Base-by-base conservation (phyloP, 2,113 vertebrate genomes). In the Chauna torquata region DNA sequence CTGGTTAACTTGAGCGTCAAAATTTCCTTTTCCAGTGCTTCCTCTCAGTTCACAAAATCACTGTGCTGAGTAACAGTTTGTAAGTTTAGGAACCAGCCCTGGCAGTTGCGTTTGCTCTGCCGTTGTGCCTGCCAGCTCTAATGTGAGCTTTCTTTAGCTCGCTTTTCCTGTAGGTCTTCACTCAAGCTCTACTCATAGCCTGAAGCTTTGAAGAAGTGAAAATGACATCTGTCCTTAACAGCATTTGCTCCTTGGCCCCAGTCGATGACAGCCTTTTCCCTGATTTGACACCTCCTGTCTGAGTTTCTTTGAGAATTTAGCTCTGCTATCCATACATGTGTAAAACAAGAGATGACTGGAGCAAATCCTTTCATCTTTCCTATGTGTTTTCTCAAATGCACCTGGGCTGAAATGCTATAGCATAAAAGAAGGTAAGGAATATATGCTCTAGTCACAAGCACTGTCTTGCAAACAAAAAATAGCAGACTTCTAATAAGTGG, bases 381-480 rank as follows among this genome's bases (percentile, higher is more conserved):
- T 22, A 1, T 2, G 1, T 49, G 34, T 6, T 0, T 72, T 9
- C 22, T 55, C 15, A 76, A 85, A 42, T 8, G 7, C 8, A 32
- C 23, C 70, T 81, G 34, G 50, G 14, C 50, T 86, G n/a, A 78
- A 86, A 54, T 34, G 6, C 49, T 78, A 27, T 8, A 50, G 12
- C 15, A 66, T 62, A 66, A 17, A 81, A 59, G 24, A 45, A 52
- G n/a, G 58, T 57, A 40, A 70, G 70, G 54, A 69, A 61, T 5
- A 5, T 40, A 19, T 16, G 15, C 16, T 94, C 6, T 23, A 34
- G 36, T 68, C 54, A 79, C 32, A n/a, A 74, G 25, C 16, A 55
- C 8, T n/a, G 40, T 62, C 45, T 85, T 82, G n/a, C 16, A 62
- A 94, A 88, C 45, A 16, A 57, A 85, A 82, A 61, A 82, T 47